phyloP scores from a whole-genome alignment of 2,797 vertebrate genomes.

The Naso thynnoides region DNA sequence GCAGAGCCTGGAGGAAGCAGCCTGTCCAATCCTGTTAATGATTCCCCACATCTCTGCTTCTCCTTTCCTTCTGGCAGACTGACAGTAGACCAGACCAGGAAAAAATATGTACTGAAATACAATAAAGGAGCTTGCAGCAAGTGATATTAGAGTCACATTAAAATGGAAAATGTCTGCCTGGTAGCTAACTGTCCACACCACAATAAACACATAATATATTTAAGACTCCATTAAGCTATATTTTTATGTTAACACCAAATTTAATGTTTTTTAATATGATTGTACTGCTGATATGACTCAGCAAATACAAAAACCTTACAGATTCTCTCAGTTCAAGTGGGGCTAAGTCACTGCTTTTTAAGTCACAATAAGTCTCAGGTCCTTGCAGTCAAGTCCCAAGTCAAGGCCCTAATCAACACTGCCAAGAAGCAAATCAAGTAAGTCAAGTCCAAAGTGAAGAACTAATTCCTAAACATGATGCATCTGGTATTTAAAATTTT shows the following conservation, averaged over 20 bases:
- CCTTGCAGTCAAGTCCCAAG: too few relatives aligned
- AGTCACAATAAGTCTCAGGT: too few relatives aligned
- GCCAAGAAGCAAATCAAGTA: too few relatives aligned
- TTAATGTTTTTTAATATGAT: too few relatives aligned
- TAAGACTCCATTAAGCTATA: conserved; percentile 1
- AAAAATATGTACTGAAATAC: conserved; percentile 22
- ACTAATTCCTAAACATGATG: too few relatives aligned
- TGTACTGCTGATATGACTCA: too few relatives aligned
- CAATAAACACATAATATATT: conserved; percentile 11
- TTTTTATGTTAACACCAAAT: not conserved
- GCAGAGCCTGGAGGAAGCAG: conserved; percentile 40
- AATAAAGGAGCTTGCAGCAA: conserved; percentile 10
- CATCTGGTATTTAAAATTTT: too few relatives aligned
- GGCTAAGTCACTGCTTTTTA: too few relatives aligned
- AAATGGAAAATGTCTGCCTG: conserved; percentile 8
- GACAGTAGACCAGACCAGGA: conserved; percentile 24
- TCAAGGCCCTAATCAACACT: too few relatives aligned
- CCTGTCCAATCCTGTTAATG: conserved; percentile 67
- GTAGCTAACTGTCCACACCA: conserved; percentile 1
- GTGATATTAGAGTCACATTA: conserved; percentile 24
- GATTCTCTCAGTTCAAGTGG: too few relatives aligned
- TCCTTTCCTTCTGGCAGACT: conserved; percentile 32
- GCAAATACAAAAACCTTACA: too few relatives aligned
- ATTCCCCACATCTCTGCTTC: conserved; percentile 51
- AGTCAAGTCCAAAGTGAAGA: too few relatives aligned